A percentile compares a stretch with the other conserved stretches of the same genome.
These are phyloP conservation scores for Branchellion lobata DNA, from an alignment of 2,888 invertebrate genomes.

Conservation along the genomic window DNA sequence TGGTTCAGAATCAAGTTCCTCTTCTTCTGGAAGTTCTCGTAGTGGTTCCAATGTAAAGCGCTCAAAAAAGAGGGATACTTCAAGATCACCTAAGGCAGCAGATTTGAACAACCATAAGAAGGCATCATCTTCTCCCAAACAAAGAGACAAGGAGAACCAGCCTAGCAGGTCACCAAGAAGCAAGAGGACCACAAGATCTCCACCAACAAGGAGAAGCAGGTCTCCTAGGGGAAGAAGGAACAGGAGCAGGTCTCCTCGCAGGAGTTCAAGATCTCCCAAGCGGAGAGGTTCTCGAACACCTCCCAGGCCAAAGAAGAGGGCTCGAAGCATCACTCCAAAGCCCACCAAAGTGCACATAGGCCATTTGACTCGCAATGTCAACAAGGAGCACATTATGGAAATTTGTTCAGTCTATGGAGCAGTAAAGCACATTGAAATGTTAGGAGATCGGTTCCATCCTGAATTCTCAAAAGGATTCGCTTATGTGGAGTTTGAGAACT, in stretches of 20 bases:
- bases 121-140: neutral
- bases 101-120: neutral
- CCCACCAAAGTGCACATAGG: conserved; percentile 93
- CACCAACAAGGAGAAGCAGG: conserved; percentile 12
- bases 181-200: neutral
- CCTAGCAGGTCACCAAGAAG: neutral
- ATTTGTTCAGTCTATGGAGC: conserved; percentile 65
- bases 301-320: conserved; percentile 62
- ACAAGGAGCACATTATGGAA: conserved; percentile 66
- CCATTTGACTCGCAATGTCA: conserved; percentile 85
- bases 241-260: neutral
- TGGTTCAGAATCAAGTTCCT: conserved; percentile 19
- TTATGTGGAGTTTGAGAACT: conserved; percentile 87
- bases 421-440: conserved; percentile 85
- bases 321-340: conserved; percentile 80
- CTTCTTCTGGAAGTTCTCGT: conserved; percentile 15
- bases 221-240: neutral
- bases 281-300: conserved; percentile 63
- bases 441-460: conserved; percentile 81
- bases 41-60: neutral
- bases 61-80: neutral
- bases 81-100: neutral
- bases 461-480: conserved; percentile 88
- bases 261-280: conserved; percentile 20
- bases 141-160: neutral